Base-by-base conservation (phyloP, 1,140 invertebrate genomes). In the Drosophila jambulina region DNA sequence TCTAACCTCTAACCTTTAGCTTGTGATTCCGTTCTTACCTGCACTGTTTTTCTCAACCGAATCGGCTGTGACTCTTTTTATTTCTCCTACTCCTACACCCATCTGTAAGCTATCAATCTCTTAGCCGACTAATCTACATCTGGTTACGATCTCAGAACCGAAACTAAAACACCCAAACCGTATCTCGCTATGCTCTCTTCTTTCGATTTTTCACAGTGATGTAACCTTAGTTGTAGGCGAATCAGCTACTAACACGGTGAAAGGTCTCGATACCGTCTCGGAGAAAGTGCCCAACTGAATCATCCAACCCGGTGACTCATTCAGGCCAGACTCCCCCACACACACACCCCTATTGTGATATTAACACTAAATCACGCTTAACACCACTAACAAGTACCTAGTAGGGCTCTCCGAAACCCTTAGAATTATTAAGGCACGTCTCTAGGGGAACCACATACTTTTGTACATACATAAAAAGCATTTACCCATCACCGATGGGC, bases 181-280 rank as follows among this genome's bases (percentile, higher is more conserved):
- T 46, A 80, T 78, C 63, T 87, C 42, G 63, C 68, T 83, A 86
- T 85, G 75, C 75, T 68, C 79, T 84, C 75, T 78, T 87, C 77
- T 78, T 40, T 54, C 67, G 74, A 86, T 74, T 80, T 62, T 83
- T 83, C 91, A 91, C 91, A 92, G 91, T 91, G 87, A 82, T 81
- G 74, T 91, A 46, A 80, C 91, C 48, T 79, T 91, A 92, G 87
- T 78, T 82, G 76, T 92, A 87, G 79, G 78, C 75, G 82, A 91
- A 46, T 72, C 62, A 5, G 51, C 68, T 80, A 90, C 75, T 71
- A 80, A 75, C 77, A 76, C 79, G 77, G 69, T 72, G 63, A 87
- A 87, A 85, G 78, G 75, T 72, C 59, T 90, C 34, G 78, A 88
- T 53, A 88, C 91, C 58, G 74, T 92, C 80, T 91, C 91, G 86